Evolutionary conservation across 2,113 vertebrate species (phyloP), one percentile per base, ranked within the genome.

Genomic region (Miniopterus natalensis): DNA sequence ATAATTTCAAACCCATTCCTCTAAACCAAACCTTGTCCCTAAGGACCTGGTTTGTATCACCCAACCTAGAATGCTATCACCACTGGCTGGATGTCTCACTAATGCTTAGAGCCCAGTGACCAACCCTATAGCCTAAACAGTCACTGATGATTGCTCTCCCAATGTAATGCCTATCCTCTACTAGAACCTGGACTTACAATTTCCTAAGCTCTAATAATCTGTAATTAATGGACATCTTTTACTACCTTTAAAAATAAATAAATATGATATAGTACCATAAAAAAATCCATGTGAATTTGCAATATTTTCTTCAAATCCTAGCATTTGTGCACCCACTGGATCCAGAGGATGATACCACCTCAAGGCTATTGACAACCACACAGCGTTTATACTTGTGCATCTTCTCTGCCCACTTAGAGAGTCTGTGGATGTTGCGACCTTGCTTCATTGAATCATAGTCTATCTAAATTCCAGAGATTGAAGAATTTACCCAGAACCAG

Each of bases 61-160:
- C 21, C 8, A n/a, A 2, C 2, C 29, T 40, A 25, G 42, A 18
- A 47, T 0, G 25, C 45, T 25, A 29, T 6, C 7, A 0, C 53
- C 15, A 75, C 21, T 57, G 10, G 4, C 0, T 18, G 17, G 6
- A 6, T 8, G 21, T 3, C 29, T 95, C 53, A 40, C 25, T 71
- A n/a, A 18, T 66, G 25, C n/a, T 1, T 66, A n/a, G 13, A 59
- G n/a, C 3, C 36, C 21, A 21, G 40, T 8, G 13, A 29, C 10
- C 17, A n/a, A 68, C 1, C 4, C 10, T 9, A 66, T 29, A 42
- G 18, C 47, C 40, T 14, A n/a, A 51, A 11, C 5, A 81, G 8
- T 51, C 61, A 40, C n/a, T 68, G 27, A 23, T 88, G 9, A 15
- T 20, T 78, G 11, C 10, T 7, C 20, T 88, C 5, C 5, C 7